These are phyloP conservation scores for Leptodactylus fallax DNA, from an alignment of 2,797 vertebrate species.

Conservation along the genomic window DNA sequence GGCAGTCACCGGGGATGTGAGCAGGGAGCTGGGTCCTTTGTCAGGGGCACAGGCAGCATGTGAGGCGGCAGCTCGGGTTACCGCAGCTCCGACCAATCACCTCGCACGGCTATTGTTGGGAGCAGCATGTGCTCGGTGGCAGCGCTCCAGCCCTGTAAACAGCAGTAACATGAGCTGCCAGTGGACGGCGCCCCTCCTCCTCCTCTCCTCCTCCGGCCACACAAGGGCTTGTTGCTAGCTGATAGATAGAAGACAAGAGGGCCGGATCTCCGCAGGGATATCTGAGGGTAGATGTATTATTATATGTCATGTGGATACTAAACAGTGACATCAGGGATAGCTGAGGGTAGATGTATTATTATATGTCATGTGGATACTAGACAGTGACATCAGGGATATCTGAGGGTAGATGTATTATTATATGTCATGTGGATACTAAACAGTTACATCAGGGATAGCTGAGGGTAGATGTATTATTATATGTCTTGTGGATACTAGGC, in stretches of 20 bases:
- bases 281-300: no score
- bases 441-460: no score
- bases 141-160: constrained; percentile 41
- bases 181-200: neutral
- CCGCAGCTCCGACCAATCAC: constrained; percentile 41
- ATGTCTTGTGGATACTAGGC: no score
- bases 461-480: no score
- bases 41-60: constrained; percentile 36
- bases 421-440: no score
- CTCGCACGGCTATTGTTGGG: constrained; percentile 29
- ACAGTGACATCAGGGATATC: no score
- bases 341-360: no score
- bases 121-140: constrained; percentile 55
- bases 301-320: no score
- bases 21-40: neutral
- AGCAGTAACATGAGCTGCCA: constrained; percentile 22
- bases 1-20: neutral
- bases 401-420: no score
- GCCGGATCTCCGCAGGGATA: neutral
- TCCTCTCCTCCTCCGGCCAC: neutral
- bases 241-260: constrained; percentile 13
- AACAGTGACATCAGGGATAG: no score
- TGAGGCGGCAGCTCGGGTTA: constrained; percentile 42
- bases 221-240: constrained; percentile 40
- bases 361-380: no score